Percentiles rank a stretch among this genome's conserved stretches.
phyloP scores from a whole-genome alignment of 1,140 invertebrate genomes.

The Sinella curviseta region DNA sequence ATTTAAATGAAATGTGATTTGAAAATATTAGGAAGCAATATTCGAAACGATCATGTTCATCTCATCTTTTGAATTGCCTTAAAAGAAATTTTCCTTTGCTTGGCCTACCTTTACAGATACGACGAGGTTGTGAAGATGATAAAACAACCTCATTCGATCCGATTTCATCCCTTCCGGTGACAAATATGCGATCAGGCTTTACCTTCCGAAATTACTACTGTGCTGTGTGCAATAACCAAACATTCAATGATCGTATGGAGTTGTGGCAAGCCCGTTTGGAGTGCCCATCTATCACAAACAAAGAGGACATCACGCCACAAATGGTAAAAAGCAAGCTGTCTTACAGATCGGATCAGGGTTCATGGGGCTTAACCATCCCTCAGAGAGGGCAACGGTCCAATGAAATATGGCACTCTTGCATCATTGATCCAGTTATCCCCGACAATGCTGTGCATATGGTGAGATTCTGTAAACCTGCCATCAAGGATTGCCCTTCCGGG shows the following conservation, averaged over 20 bases:
- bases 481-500: slow-evolving; percentile 40
- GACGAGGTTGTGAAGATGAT: slow-evolving; percentile 50
- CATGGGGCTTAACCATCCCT: slow-evolving; percentile 52
- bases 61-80: no score
- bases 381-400: slow-evolving; percentile 34
- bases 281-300: slow-evolving; percentile 52
- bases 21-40: no score
- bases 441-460: slow-evolving; percentile 51
- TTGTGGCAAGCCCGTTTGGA: slow-evolving; percentile 19
- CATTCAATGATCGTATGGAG: slow-evolving; percentile 44
- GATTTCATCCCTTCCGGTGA: slow-evolving; percentile 56
- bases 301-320: slow-evolving; percentile 46
- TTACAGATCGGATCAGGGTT: slow-evolving; percentile 47
- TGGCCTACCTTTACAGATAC: slow-evolving; percentile 34
- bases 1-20: no score
- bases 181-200: slow-evolving; percentile 54
- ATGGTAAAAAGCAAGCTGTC: slow-evolving; percentile 43
- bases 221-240: slow-evolving; percentile 59
- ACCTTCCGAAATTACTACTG: slow-evolving; percentile 63
- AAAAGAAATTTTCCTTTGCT: no score
- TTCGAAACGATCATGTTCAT: no score
- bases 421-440: slow-evolving; percentile 52
- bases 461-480: slow-evolving; percentile 48
- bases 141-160: slow-evolving; percentile 53
- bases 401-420: slow-evolving; percentile 50